phyloP scores from a whole-genome alignment of 2,888 invertebrate species.

The Emmelina monodactyla region DNA sequence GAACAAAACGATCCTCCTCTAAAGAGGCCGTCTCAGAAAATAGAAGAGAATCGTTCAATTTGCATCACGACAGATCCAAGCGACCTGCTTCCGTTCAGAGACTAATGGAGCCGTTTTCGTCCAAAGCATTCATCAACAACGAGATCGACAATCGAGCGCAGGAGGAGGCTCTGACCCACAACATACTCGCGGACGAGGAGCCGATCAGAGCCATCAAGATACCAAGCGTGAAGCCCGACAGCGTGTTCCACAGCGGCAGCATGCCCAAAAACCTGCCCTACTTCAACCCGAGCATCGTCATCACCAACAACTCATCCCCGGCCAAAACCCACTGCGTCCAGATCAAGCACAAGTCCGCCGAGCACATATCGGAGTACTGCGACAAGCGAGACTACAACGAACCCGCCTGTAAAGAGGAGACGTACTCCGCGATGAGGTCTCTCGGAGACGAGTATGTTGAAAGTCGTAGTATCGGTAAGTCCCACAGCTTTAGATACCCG shows the following conservation, averaged over 20 bases:
- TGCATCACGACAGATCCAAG: constrained; percentile 42
- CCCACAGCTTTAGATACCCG: constrained; percentile 74
- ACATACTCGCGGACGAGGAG: constrained; percentile 42
- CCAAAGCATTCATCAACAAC: constrained; percentile 50
- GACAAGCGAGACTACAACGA: constrained; percentile 36
- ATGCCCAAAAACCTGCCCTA: constrained; percentile 55
- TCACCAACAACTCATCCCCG: constrained; percentile 43
- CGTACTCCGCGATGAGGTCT: constrained; percentile 41
- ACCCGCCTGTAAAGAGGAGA: constrained; percentile 34
- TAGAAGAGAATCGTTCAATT: constrained; percentile 39
- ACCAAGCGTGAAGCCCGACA: constrained; percentile 40
- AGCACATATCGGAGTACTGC: constrained; percentile 38
- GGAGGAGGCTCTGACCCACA: constrained; percentile 32
- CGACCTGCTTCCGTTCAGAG: constrained; percentile 46
- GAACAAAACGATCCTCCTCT: constrained; percentile 37
- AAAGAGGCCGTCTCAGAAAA: constrained; percentile 39
- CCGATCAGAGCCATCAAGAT: constrained; percentile 41
- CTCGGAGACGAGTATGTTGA: constrained; percentile 53
- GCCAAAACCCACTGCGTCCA: constrained; percentile 51
- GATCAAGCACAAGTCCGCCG: constrained; percentile 37
- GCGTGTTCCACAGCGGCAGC: constrained; percentile 45
- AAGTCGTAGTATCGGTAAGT: constrained; percentile 70
- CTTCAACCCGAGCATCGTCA: constrained; percentile 38
- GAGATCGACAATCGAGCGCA: constrained; percentile 34
- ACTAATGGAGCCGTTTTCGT: constrained; percentile 40